These are phyloP conservation scores for Engystomops pustulosus DNA, from an alignment of 2,113 vertebrate genomes.

Conservation along the genomic window DNA sequence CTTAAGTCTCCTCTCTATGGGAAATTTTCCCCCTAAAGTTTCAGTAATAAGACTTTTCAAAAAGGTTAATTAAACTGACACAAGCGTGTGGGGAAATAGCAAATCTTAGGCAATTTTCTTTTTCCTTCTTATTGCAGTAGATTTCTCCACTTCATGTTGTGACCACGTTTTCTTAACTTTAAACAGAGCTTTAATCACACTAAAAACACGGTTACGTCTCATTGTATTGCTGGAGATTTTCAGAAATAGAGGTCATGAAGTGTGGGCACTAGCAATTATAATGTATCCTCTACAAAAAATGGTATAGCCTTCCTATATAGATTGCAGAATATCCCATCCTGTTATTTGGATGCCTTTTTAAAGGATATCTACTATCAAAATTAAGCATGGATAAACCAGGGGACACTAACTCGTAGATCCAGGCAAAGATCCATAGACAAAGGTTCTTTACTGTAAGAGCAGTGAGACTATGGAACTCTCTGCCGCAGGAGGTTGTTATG, in stretches of 20 bases:
- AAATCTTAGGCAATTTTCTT: constrained; percentile 24
- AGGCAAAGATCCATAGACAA: too few species aligned
- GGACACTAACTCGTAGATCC: too few species aligned
- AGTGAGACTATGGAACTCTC: too few species aligned
- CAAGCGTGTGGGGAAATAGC: neutral
- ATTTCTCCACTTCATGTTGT: constrained; percentile 24
- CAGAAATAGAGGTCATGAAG: neutral
- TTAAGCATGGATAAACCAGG: too few species aligned
- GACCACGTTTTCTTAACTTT: constrained; percentile 27
- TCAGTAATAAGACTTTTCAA: constrained; percentile 8
- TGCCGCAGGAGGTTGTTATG: too few species aligned
- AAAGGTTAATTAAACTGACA: constrained; percentile 47
- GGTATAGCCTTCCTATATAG: too few species aligned
- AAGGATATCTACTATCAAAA: too few species aligned
- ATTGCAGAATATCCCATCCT: too few species aligned
- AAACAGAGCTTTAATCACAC: constrained; percentile 2
- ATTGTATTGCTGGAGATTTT: neutral
- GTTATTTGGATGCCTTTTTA: too few species aligned
- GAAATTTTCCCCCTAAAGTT: constrained; percentile 10
- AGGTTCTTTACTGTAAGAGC: too few species aligned
- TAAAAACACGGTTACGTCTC: neutral
- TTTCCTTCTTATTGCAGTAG: neutral
- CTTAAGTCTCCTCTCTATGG: neutral
- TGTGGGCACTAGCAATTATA: neutral
- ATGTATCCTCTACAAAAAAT: neutral